These are phyloP conservation scores for Ailuropoda melanoleuca DNA, from an alignment of 2,113 vertebrate species.

Conservation along the genomic window DNA sequence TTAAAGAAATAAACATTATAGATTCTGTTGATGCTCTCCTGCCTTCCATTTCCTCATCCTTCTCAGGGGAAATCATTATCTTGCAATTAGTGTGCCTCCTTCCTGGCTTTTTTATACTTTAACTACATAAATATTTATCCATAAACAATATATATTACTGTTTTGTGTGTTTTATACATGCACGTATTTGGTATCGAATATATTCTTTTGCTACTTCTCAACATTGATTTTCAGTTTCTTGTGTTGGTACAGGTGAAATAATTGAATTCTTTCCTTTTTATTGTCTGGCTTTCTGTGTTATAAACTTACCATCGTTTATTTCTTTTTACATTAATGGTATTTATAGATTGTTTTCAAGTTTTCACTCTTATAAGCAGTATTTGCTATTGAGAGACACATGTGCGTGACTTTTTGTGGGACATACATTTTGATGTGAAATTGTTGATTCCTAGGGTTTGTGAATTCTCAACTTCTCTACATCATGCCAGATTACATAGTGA, in stretches of 20 bases:
- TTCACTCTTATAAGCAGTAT: neutral
- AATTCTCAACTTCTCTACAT: neutral
- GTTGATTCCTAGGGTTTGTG: neutral
- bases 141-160: neutral
- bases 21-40: neutral
- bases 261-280: neutral
- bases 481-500: neutral
- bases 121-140: neutral
- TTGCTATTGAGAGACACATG: neutral
- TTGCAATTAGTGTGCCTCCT: neutral
- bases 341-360: neutral
- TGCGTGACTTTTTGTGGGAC: neutral
- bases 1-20: neutral
- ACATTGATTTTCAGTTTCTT: slow-evolving; percentile 6
- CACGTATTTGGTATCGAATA: neutral
- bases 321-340: neutral
- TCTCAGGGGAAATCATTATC: neutral
- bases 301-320: neutral
- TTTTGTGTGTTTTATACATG: neutral
- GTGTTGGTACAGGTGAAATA: neutral
- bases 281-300: neutral
- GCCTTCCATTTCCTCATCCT: neutral
- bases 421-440: neutral
- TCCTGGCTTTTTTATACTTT: neutral
- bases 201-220: neutral